Evolutionary conservation across 1,140 invertebrate genomes (phyloP).

Genomic region (Drosophila lacertosa): DNA sequence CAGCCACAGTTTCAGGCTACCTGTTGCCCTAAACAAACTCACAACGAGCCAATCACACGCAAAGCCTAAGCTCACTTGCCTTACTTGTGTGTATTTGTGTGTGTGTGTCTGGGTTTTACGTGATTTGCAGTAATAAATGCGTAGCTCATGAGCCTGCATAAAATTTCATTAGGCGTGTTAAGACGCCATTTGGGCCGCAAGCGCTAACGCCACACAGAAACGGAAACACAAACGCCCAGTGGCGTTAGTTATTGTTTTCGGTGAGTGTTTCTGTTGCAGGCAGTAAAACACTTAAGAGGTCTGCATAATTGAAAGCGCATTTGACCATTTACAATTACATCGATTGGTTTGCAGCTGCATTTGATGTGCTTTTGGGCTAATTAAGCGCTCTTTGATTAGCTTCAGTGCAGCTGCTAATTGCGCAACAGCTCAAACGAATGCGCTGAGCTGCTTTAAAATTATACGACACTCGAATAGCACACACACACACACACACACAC

Average conservation of each 20-base stretch:
- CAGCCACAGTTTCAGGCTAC: slow-evolving; percentile 38
- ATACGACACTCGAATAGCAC: slow-evolving; percentile 9
- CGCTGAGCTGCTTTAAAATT: slow-evolving; percentile 33
- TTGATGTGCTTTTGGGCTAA: slow-evolving; percentile 48
- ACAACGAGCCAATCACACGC: slow-evolving; percentile 47
- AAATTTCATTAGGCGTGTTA: slow-evolving; percentile 78
- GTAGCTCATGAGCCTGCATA: slow-evolving; percentile 68
- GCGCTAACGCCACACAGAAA: background rate
- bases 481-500: slow-evolving; percentile 3
- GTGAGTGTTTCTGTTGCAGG: slow-evolving; percentile 19
- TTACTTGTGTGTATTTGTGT: background rate
- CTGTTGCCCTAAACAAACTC: slow-evolving; percentile 50
- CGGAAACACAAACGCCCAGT: background rate
- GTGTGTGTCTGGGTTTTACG: slow-evolving; percentile 23
- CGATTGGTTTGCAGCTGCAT: slow-evolving; percentile 19
- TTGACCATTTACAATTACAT: slow-evolving; percentile 59
- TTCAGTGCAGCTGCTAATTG: slow-evolving; percentile 42
- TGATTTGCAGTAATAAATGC: slow-evolving; percentile 73
- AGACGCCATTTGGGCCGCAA: slow-evolving; percentile 63
- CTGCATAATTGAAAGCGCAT: slow-evolving; percentile 70
- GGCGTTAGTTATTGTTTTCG: slow-evolving; percentile 6
- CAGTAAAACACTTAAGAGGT: slow-evolving; percentile 50
- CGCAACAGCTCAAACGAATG: slow-evolving; percentile 16
- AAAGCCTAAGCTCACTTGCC: slow-evolving; percentile 7
- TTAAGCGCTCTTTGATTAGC: slow-evolving; percentile 57